Percentiles rank a stretch among this genome's conserved stretches.
Evolutionary conservation across 2,888 invertebrate genomes (phyloP).

Genomic region (Globia sparganii): DNA sequence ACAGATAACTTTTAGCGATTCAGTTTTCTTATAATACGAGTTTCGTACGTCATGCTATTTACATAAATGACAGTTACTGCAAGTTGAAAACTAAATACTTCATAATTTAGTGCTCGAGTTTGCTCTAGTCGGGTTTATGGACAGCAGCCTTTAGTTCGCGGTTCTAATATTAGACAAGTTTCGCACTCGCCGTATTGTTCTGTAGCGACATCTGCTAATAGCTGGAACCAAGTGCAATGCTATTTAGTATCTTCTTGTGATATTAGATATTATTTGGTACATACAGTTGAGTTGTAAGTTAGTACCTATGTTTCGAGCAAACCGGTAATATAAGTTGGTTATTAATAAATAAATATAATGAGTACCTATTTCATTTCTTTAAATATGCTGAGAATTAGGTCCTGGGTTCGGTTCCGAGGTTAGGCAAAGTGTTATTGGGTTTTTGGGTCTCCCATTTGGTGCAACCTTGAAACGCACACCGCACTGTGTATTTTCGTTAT

Average conservation of each 20-base stretch:
- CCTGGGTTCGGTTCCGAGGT: too few relatives aligned
- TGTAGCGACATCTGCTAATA: slow-evolving; percentile 21
- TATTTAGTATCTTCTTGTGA: background rate
- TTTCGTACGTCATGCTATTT: too few relatives aligned
- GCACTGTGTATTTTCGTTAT: too few relatives aligned
- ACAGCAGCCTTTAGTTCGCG: background rate
- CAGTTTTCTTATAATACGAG: too few relatives aligned
- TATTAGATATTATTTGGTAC: background rate
- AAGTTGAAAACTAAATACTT: background rate
- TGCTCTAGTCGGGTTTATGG: background rate
- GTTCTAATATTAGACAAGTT: slow-evolving; percentile 47
- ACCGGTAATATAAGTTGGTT: background rate
- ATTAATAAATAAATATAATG: background rate
- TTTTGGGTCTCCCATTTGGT: too few relatives aligned
- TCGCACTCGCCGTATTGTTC: slow-evolving; percentile 17
- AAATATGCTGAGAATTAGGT: too few relatives aligned
- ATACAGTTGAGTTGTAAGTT: background rate
- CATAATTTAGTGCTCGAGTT: background rate
- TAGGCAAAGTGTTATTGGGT: too few relatives aligned
- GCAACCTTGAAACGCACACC: too few relatives aligned
- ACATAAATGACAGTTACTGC: too few relatives aligned
- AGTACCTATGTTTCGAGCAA: background rate
- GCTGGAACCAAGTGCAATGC: background rate
- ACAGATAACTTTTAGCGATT: background rate
- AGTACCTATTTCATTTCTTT: too few relatives aligned